Base-by-base conservation (phyloP, 2,113 vertebrate genomes). In the Scomber japonicus region DNA sequence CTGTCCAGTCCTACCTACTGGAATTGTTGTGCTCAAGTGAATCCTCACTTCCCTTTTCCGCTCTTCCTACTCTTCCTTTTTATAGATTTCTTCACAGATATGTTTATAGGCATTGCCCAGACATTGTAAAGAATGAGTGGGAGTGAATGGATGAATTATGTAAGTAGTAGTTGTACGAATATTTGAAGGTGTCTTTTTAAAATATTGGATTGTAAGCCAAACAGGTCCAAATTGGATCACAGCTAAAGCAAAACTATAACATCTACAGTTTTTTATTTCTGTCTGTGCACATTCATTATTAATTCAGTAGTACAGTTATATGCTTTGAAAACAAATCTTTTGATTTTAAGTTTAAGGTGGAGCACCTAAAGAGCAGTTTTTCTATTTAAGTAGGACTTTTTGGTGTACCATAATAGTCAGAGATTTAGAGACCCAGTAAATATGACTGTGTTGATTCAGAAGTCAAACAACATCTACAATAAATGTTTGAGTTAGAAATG, bases 11-110 rank as follows among this genome's bases (percentile, higher is more conserved):
- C 80, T 44, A 85, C 60, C 87, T 75, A 60, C 71, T 88, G 79
- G 78, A 88, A 81, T 71, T 89, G 81, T 83, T 75, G 57, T 84
- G 66, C 78, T 79, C 44, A 71, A 81, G 61, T 69, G 66, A 78
- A 78, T 53, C 71, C 60, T 63, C 48, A 10, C 82, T 78, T 78
- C 84, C 77, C 31, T 27, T 62, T 31, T 46, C 72, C 31, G 57
- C 6, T 15, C 40, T 46, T 59, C 64, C 63, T 67, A 45, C 54
- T 82, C 70, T 50, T 64, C 57, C 45, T 66, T 78, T 74, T 74
- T 30, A 78, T 84, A 72, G 69, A 82, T 86, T 76, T 89, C 45
- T 80, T 24, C 74, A 62, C 1, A 15, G 59, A 84, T 53, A 72
- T 75, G 75, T 88, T 69, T 88, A 74, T 31, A 62, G 64, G 54